These are phyloP conservation scores for Araneus ventricosus DNA, from an alignment of 1,140 invertebrate genomes.

Conservation along the genomic window DNA sequence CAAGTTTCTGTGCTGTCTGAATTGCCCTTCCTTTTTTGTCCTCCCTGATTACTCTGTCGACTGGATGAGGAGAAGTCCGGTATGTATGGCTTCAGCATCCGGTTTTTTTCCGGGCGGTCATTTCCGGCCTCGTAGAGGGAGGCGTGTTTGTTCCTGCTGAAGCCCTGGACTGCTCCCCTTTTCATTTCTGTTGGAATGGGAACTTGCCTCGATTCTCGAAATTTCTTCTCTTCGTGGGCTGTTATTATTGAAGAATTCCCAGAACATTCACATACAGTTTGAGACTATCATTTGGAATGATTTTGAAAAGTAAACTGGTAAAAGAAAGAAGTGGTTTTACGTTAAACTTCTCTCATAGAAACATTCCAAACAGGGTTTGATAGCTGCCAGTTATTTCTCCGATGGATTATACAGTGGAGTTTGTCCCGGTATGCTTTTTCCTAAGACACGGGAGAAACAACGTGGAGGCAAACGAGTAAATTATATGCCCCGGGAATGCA, in stretches of 20 bases:
- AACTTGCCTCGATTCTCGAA: too few species aligned
- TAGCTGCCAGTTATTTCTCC: too few species aligned
- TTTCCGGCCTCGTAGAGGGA: slow-evolving; percentile 18
- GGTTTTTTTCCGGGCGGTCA: slow-evolving; percentile 21
- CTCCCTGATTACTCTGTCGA: slow-evolving; percentile 1
- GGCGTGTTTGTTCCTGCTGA: slow-evolving; percentile 3
- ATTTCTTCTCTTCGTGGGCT: neutral
- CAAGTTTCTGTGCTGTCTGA: neutral
- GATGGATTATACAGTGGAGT: too few species aligned
- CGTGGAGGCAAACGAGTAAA: too few species aligned
- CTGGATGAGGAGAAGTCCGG: slow-evolving; percentile 22
- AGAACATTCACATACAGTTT: too few species aligned
- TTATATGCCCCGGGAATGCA: too few species aligned
- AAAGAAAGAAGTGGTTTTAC: too few species aligned
- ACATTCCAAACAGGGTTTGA: too few species aligned
- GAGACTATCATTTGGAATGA: neutral
- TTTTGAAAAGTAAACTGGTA: neutral
- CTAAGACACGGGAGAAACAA: too few species aligned
- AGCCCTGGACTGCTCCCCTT: neutral
- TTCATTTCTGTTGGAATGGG: neutral
- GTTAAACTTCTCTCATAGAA: too few species aligned
- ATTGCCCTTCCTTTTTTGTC: neutral
- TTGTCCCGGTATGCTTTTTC: too few species aligned
- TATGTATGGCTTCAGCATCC: slow-evolving; percentile 35
- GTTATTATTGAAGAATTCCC: neutral